These are phyloP conservation scores for Leptinotarsa tumamoca DNA, from an alignment of 2,888 invertebrate species.

Conservation along the genomic window DNA sequence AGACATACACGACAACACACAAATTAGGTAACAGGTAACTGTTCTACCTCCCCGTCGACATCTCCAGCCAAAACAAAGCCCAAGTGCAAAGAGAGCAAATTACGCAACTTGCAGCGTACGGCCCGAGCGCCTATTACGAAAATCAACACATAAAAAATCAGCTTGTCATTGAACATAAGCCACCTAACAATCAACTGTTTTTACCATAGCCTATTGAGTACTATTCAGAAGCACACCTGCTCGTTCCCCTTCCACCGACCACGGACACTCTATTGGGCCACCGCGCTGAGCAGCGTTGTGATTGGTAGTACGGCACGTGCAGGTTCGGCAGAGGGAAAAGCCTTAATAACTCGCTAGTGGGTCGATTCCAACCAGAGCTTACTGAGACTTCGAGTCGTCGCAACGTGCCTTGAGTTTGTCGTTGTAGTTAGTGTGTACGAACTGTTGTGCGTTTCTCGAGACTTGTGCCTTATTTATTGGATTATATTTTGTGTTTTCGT, in stretches of 20 bases:
- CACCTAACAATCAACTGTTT: conserved; percentile 55
- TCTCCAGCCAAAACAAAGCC: conserved; percentile 38
- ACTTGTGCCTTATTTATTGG: conserved; percentile 42
- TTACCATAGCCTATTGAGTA: conserved; percentile 42
- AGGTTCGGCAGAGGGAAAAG: conserved; percentile 57
- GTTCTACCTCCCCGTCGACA: conserved; percentile 42
- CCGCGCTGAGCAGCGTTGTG: conserved; percentile 39
- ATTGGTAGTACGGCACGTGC: conserved; percentile 67
- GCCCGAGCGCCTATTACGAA: conserved; percentile 40
- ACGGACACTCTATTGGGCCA: conserved; percentile 56
- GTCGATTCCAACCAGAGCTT: conserved; percentile 58
- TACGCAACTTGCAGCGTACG: conserved; percentile 42
- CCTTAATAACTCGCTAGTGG: conserved; percentile 60
- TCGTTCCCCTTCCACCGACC: conserved; percentile 52
- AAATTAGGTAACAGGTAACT: conserved; percentile 43
- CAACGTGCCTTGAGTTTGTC: conserved; percentile 39
- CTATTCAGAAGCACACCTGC: conserved; percentile 64
- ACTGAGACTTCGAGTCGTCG: conserved; percentile 48
- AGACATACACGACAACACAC: not conserved
- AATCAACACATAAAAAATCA: conserved; percentile 49
- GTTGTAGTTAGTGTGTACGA: conserved; percentile 25
- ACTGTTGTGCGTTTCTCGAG: conserved; percentile 24
- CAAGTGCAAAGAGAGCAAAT: conserved; percentile 27
- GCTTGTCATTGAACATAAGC: conserved; percentile 50
- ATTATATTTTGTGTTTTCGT: conserved; percentile 42